phyloP scores from a whole-genome alignment of 2,888 invertebrate species.

The Pseudococcus longispinus region DNA sequence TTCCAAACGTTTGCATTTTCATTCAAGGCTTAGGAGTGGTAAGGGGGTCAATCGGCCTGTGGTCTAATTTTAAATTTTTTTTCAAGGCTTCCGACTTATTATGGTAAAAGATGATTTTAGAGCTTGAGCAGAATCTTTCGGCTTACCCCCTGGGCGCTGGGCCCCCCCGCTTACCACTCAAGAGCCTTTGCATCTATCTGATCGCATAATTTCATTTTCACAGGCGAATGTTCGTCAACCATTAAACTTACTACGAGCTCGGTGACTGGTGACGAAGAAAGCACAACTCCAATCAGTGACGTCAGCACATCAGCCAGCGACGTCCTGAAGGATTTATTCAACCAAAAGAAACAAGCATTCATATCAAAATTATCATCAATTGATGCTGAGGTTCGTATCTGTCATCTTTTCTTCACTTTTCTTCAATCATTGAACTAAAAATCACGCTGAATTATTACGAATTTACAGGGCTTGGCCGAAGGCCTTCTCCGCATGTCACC shows the following conservation, averaged over 20 bases:
- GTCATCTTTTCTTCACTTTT: too few species aligned
- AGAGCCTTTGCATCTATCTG: not conserved
- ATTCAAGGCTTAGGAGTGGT: too few species aligned
- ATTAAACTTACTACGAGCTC: slow-evolving; percentile 47
- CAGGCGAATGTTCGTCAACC: slow-evolving; percentile 38
- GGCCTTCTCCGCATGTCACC: slow-evolving; percentile 73
- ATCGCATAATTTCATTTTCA: not conserved
- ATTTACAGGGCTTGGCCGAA: slow-evolving; percentile 63
- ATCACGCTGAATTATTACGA: too few species aligned
- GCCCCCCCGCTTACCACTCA: too few species aligned
- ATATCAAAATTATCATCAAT: slow-evolving; percentile 87
- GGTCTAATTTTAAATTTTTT: too few species aligned
- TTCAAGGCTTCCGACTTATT: too few species aligned
- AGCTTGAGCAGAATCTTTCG: too few species aligned
- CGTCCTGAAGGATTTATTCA: slow-evolving; percentile 92
- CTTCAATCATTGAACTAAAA: too few species aligned
- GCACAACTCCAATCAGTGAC: slow-evolving; percentile 51
- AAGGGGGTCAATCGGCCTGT: too few species aligned
- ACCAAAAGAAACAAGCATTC: slow-evolving; percentile 87
- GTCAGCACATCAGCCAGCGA: slow-evolving; percentile 71
- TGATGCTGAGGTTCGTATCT: slow-evolving; percentile 90
- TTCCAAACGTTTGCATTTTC: too few species aligned
- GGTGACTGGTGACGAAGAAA: slow-evolving; percentile 5
- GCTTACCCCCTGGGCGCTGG: too few species aligned
- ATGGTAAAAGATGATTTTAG: too few species aligned